Conservation (phyloP, 2,888 invertebrate species). For the Oxystoma pomonae region DNA sequence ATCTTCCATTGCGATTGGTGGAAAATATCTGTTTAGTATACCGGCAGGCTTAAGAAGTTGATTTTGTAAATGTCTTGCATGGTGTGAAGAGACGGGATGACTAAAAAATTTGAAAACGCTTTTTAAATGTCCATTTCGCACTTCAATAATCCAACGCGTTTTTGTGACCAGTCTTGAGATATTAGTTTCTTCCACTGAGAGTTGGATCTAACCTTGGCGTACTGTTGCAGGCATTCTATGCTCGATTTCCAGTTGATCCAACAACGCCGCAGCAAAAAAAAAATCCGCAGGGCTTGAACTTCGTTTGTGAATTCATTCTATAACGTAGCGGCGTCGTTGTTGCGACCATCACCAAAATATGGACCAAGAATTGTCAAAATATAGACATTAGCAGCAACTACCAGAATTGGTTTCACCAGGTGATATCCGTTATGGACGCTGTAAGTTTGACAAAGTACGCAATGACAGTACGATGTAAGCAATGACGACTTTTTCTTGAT, state of each 20-base stretch:
- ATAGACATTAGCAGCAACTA: background rate
- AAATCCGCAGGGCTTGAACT: background rate
- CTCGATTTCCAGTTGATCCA: background rate
- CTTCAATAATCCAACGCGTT: conserved; percentile 3
- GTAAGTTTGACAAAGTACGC: conserved; percentile 9
- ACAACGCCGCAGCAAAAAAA: too few species aligned
- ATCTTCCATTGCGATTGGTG: background rate
- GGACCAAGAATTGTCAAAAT: background rate
- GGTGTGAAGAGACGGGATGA: too few species aligned
- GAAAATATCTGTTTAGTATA: conserved; percentile 1
- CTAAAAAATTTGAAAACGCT: background rate
- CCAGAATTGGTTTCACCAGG: background rate
- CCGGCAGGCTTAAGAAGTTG: background rate
- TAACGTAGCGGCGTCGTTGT: background rate
- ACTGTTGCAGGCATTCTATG: conserved; percentile 3
- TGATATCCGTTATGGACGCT: conserved; percentile 7
- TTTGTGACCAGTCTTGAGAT: conserved; percentile 1
- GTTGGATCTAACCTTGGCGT: background rate
- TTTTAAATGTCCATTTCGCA: conserved; percentile 4
- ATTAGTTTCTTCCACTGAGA: conserved; percentile 1
- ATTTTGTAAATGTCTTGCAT: background rate
- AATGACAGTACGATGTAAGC: conserved; percentile 6
- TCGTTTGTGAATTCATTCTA: background rate
- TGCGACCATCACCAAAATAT: background rate
- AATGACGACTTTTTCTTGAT: background rate